Evolutionary conservation across 2,113 vertebrate species (phyloP).

Genomic region (Zingel zingel): DNA sequence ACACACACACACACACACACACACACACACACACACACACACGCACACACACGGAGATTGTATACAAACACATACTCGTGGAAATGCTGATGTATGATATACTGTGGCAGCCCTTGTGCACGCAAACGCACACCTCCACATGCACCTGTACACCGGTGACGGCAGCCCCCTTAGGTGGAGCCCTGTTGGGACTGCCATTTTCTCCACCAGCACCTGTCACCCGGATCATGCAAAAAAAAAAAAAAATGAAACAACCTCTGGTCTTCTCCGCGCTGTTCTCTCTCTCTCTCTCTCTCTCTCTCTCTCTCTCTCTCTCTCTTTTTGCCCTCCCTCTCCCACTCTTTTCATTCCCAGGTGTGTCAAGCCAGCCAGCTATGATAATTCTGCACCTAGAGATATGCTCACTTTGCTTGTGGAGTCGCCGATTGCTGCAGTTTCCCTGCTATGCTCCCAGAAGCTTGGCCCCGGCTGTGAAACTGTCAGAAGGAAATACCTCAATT

Average conservation of each 20-base stretch:
- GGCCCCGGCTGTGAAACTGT: constrained; percentile 21
- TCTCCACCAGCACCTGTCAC: constrained; percentile 78
- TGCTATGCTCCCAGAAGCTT: constrained; percentile 31
- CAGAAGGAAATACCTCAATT: constrained; percentile 23
- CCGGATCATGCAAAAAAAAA: constrained; percentile 66
- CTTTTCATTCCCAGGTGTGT: constrained; percentile 63
- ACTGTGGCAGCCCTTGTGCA: constrained; percentile 28
- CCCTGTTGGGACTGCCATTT: constrained; percentile 75
- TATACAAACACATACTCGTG: constrained; percentile 48
- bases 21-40: constrained; percentile 20
- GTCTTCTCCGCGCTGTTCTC: constrained; percentile 8
- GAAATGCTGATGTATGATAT: constrained; percentile 55
- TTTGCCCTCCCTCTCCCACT: background rate
- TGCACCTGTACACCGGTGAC: constrained; percentile 36
- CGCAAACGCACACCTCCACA: constrained; percentile 26
- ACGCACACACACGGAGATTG: constrained; percentile 21
- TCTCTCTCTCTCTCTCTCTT: background rate
- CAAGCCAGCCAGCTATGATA: constrained; percentile 65
- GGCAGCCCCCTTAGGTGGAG: constrained; percentile 59
- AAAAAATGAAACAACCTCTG: constrained; percentile 59
- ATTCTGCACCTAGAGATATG: constrained; percentile 61
- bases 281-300: background rate
- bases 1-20: constrained; percentile 16
- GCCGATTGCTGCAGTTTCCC: constrained; percentile 35
- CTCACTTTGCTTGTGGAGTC: constrained; percentile 43